Percentiles rank a stretch among this genome's conserved stretches.
phyloP scores from a whole-genome alignment of 2,888 invertebrate genomes.

The Pycnomerus fuliginosus region DNA sequence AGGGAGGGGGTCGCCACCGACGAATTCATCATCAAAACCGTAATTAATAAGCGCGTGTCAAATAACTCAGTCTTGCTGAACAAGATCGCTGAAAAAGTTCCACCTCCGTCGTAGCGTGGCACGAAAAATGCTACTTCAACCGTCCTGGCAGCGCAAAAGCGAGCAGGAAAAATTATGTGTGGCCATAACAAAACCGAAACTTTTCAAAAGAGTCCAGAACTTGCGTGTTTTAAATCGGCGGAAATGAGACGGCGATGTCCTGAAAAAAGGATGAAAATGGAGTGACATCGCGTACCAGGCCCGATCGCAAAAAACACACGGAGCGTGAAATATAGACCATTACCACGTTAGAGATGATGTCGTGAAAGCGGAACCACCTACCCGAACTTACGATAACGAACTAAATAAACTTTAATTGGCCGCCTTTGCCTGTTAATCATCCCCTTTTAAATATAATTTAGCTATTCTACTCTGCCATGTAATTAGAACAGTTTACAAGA shows the following conservation, averaged over 20 bases:
- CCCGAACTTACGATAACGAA: conserved; percentile 32
- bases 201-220: conserved; percentile 37
- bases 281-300: conserved; percentile 51
- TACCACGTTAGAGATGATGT: conserved; percentile 41
- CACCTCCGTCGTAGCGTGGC: conserved; percentile 36
- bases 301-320: conserved; percentile 30
- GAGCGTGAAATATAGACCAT: conserved; percentile 47
- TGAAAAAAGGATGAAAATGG: conserved; percentile 46
- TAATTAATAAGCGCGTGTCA: conserved; percentile 32
- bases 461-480: conserved; percentile 39
- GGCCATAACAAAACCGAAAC: conserved; percentile 39
- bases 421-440: conserved; percentile 37
- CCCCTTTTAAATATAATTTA: conserved; percentile 39
- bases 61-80: conserved; percentile 33
- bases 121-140: conserved; percentile 40
- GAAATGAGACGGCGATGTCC: conserved; percentile 46
- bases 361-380: conserved; percentile 28
- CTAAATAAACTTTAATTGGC: conserved; percentile 28
- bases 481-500: conserved; percentile 44
- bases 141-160: conserved; percentile 37
- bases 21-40: not conserved
- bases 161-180: conserved; percentile 46
- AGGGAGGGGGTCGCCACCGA: no score
- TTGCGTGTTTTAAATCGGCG: conserved; percentile 46
- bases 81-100: conserved; percentile 29